These are phyloP conservation scores for Pristionchus arcanus DNA, from an alignment of 2,888 invertebrate genomes.

Conservation along the genomic window DNA sequence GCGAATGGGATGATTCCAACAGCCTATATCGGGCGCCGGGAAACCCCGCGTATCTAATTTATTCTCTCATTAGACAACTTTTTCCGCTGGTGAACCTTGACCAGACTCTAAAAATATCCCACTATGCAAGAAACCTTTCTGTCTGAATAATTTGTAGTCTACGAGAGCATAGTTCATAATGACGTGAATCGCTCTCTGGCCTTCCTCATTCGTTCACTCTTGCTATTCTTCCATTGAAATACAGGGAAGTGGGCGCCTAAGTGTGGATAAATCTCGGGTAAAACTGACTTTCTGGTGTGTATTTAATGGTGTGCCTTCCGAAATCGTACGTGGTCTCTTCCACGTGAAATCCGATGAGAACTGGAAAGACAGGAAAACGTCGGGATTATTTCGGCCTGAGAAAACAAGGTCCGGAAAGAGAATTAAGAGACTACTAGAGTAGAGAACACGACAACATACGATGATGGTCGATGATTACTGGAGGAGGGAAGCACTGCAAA, in stretches of 20 bases:
- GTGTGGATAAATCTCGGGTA: not conserved
- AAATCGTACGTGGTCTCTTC: not conserved
- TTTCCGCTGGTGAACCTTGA: too few relatives aligned
- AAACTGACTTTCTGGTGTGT: not conserved
- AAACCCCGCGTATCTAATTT: not conserved
- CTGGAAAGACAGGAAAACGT: not conserved
- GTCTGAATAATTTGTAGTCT: not conserved
- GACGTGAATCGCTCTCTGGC: not conserved
- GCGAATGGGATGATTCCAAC: not conserved
- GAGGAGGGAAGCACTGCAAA: conserved; percentile 19
- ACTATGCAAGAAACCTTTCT: too few relatives aligned
- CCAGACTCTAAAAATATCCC: too few relatives aligned
- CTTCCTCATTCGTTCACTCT: not conserved
- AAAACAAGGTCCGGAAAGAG: conserved; percentile 2
- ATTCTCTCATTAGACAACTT: not conserved
- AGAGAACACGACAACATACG: not conserved
- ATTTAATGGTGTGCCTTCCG: not conserved
- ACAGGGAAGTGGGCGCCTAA: too few relatives aligned
- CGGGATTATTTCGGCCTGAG: not conserved
- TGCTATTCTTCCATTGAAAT: too few relatives aligned
- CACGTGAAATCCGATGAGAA: not conserved
- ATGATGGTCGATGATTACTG: conserved; percentile 9
- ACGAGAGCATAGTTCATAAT: not conserved
- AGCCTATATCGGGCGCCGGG: not conserved
- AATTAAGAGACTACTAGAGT: not conserved